Base-by-base conservation (phyloP, 2,888 invertebrate genomes). In the Pyrrhosoma nymphula region DNA sequence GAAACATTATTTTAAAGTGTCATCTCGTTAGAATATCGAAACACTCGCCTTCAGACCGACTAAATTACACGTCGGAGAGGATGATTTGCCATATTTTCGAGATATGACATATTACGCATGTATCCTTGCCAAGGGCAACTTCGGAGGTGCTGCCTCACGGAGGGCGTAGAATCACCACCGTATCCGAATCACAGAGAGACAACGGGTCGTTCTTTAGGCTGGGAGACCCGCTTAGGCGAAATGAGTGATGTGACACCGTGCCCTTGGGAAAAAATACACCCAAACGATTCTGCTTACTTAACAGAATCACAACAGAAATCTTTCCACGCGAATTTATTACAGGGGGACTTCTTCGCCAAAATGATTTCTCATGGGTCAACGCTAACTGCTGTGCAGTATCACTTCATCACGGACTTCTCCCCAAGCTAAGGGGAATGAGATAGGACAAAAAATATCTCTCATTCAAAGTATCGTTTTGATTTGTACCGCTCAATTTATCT, bases 71-170 rank as follows among this genome's bases (percentile, higher is more conserved):
- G 60, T 91, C 35, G 23, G 60, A 35, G 30, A 91, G 63, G 23
- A 91, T 60, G 91, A 91, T 56, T 91, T 60, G n/a, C 56, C 14
- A 60, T 91, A 82, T 91, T 60, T 30, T 23, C 14, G 35, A 20
- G 35, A 30, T 35, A 91, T 35, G 60, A 60, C 89, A 89, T 56
- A 89, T 89, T 56, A 89, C 89, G 35, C 60, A 35, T 39, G 91
- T 30, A 35, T 60, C 60, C 30, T 91, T 35, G 91, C 91, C 91
- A 63, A 30, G 30, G 91, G 60, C 91, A 39, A 63, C 39, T 0
- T 14, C 16, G 35, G 3, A 82, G 18, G 56, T 35, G 60, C 60
- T 35, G 60, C 60, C 35, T 91, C 47, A 91, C 23, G 91, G 16
- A 91, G 39, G 56, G 63, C 26, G 63, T 10, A 69, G 35, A 91